Evolutionary conservation across 2,113 vertebrate species (phyloP), one percentile per base, ranked within the genome.

Genomic region (Pogona vitticeps): DNA sequence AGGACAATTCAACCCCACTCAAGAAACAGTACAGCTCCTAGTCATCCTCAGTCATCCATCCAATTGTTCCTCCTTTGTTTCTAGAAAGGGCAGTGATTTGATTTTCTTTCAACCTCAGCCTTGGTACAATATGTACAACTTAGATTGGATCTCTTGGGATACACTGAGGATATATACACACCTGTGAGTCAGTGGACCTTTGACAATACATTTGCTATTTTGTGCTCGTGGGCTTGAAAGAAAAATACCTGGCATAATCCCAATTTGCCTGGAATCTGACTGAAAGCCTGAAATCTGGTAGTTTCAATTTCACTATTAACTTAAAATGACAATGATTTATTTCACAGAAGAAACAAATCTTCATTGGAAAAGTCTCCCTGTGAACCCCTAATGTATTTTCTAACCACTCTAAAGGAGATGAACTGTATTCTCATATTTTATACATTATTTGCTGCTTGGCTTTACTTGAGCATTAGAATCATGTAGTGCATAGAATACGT

Each of bases 141-240:
- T 63, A 78, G 83, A 82, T 71, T 88, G 68, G 40, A 67, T 86
- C 59, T 81, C 46, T 67, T 18, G 77, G 77, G 79, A 82, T 85
- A 73, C 46, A 31, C 59, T 78, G 58, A 67, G 65, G 72, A 46
- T 28, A 86, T 76, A 86, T 76, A 89, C 33, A 72, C 86, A 87
- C 73, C 88, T 90, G 76, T 80, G 38, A 80, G 58, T 83, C 75
- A 86, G 58, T 23, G 70, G 59, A 73, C 80, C 58, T 52, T 63
- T 86, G 33, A 79, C 63, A 33, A 68, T 84, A 80, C 81, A 36
- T 73, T 79, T 73, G 73, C 76, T 33, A 17, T n/a, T 89, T 73
- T 65, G 38, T 38, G 23, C 58, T 59, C 26, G 38, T 70, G 59
- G 1, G n/a, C 38, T 58, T 72, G 46, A 67, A 52, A 28, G 58